Evolutionary conservation across 2,113 vertebrate species (phyloP), one percentile per base, ranked within the genome.

Genomic region (Zosterops japonicus): DNA sequence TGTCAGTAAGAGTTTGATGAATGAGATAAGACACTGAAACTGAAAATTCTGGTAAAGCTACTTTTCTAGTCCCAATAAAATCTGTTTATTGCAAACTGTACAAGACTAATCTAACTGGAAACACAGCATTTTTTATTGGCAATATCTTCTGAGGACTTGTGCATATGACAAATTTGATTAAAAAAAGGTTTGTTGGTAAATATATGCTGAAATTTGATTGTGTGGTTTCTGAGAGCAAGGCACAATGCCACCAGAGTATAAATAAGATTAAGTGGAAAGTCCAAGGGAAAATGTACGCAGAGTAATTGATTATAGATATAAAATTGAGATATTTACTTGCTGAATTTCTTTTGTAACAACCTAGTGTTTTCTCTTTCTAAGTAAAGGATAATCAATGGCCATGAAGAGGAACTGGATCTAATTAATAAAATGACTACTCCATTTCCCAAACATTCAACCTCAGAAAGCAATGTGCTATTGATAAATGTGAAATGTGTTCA

Each of bases 401-500:
- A 33, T 79, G 49, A 90, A 95, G 81, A 94, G 55, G 57, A 97
- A 93, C 67, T 69, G 46, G 47, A 87, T 79, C 23, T 93, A 77
- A 93, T 95, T 94, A 74, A 95, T 88, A 83, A 88, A 87, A 94
- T 57, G 68, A 82, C 83, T 35, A 36, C 76, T 93, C 64, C 71
- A 24, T 89, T 93, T 92, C 71, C 90, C 77, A 50, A 79, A 93
- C 35, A 84, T 77, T 93, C 94, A 90, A 10, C 6, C 70, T 91
- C 13, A 2, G 68, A 90, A 95, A 96, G 93, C 63, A 93, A 61
- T 46, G 85, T 83, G 84, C 31, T 95, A 71, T 92, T 86, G 92
- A 94, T 93, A 95, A 94, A 96, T 92, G 71, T 83, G 87, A 96
- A 91, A 96, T 77, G n/a, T 8, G 74, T 93, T 77, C 93, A 75